Evolutionary conservation across 2,797 vertebrate genomes (phyloP).

Genomic region (Platyrinchus mystaceus): DNA sequence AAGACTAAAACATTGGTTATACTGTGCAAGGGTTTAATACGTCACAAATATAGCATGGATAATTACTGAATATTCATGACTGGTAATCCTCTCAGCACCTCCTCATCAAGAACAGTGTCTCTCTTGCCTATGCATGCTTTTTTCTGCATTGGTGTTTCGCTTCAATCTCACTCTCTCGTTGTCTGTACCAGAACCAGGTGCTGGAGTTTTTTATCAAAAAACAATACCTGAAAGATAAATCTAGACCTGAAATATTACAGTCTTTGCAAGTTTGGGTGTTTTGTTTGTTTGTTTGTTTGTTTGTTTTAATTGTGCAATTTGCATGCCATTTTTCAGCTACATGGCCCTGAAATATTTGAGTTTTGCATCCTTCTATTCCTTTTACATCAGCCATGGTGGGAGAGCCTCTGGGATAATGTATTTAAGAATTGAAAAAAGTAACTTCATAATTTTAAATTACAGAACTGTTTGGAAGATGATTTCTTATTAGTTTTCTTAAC

Average conservation of each 20-base stretch:
- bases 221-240: background rate
- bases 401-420: too few species aligned
- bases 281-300: background rate
- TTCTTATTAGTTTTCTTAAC: background rate
- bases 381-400: background rate
- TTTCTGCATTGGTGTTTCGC: background rate
- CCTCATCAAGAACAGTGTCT: background rate
- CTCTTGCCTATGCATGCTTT: background rate
- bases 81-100: background rate
- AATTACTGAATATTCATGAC: background rate
- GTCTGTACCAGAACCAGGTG: background rate
- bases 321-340: background rate
- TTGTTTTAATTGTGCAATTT: background rate
- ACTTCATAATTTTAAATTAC: background rate
- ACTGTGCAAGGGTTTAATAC: background rate
- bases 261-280: background rate
- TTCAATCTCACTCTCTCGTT: background rate
- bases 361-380: background rate
- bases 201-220: background rate
- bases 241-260: background rate
- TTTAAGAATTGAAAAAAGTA: background rate
- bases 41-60: background rate
- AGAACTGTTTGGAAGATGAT: background rate
- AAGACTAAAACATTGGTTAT: background rate
- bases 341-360: background rate